These are phyloP conservation scores for Desmophyllum pertusum DNA, from an alignment of 92 coral and sea anemone genomes.

Conservation along the genomic window DNA sequence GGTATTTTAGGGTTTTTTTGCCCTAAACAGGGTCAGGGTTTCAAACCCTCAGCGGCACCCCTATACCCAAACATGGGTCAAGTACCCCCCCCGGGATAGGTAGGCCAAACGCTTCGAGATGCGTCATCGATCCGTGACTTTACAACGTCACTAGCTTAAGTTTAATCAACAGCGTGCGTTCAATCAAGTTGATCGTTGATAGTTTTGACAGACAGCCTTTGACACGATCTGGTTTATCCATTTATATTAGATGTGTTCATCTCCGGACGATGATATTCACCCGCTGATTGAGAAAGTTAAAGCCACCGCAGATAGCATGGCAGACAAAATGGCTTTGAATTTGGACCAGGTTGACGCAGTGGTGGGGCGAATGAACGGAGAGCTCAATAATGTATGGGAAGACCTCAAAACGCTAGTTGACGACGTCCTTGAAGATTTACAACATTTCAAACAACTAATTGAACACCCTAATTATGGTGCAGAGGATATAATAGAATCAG, in stretches of 20 bases:
- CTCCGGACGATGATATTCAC: not conserved
- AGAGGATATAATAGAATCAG: no score
- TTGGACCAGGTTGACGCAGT: not conserved
- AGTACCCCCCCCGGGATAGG: no score
- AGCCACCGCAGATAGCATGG: not conserved
- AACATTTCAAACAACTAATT: not conserved
- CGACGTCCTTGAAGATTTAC: not conserved
- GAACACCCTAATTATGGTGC: not conserved
- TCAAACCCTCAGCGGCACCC: no score
- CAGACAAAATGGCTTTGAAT: not conserved
- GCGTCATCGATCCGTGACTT: no score
- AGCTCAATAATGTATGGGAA: not conserved
- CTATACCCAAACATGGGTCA: no score
- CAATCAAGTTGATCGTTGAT: no score
- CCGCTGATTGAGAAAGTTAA: not conserved
- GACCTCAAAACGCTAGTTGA: not conserved
- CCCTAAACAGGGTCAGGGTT: no score
- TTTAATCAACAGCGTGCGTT: no score
- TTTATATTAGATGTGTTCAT: conserved; percentile 11
- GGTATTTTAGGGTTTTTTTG: no score
- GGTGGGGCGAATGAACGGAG: not conserved
- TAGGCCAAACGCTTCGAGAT: no score
- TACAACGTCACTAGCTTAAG: no score
- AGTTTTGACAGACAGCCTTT: not conserved
- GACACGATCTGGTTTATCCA: not conserved